Percentiles rank a stretch among this genome's conserved stretches.
Evolutionary conservation across 37 sponge, comb jelly and placozoan species (phyloP).

Genomic region (Geodia barretti): DNA sequence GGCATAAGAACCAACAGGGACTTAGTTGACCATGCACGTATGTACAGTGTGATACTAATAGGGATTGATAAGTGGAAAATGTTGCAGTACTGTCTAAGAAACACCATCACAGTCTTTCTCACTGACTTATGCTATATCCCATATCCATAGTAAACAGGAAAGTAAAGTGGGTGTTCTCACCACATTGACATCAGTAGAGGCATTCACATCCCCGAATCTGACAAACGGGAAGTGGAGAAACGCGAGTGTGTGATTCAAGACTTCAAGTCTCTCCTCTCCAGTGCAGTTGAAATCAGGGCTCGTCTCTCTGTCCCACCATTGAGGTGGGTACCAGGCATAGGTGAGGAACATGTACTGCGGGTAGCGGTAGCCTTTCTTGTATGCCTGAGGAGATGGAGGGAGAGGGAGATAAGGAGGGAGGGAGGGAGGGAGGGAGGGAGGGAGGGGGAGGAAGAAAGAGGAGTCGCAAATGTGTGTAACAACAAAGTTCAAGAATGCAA

Average conservation of each 20-base stretch:
- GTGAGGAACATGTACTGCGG: constrained; percentile 39
- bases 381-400: constrained; percentile 15
- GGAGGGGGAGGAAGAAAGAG: too few species aligned
- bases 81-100: too few species aligned
- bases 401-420: background rate
- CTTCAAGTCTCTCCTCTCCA: constrained; percentile 23
- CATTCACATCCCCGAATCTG: background rate
- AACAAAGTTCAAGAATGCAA: too few species aligned
- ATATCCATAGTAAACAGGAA: too few species aligned
- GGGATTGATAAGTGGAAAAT: too few species aligned
- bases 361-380: background rate
- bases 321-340: constrained; percentile 22
- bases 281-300: background rate
- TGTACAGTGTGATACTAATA: too few species aligned
- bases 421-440: background rate
- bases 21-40: background rate
- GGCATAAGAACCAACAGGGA: too few species aligned
- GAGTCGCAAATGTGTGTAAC: too few species aligned
- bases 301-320: constrained; percentile 14
- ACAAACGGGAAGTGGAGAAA: constrained; percentile 26
- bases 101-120: too few species aligned
- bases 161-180: background rate
- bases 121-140: too few species aligned
- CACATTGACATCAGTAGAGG: background rate
- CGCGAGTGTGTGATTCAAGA: constrained; percentile 18